Conservation (phyloP, 2,797 vertebrate species). For the Neostethus bicornis region DNA sequence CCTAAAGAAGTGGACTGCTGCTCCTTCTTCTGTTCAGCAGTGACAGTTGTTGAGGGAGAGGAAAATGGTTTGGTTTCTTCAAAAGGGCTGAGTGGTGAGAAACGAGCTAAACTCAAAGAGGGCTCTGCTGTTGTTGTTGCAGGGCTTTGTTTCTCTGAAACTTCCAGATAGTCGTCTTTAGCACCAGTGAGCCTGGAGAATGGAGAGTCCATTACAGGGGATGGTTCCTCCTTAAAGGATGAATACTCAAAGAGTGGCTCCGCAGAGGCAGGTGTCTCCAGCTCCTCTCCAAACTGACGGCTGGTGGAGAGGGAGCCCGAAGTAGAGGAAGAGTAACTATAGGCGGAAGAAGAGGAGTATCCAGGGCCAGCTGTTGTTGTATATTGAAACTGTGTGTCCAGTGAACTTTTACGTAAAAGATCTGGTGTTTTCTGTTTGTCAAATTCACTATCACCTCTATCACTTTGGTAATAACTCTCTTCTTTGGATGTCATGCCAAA, state of each 20-base stretch:
- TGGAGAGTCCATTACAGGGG: constrained; percentile 74
- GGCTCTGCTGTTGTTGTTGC: constrained; percentile 76
- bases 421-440: constrained; percentile 71
- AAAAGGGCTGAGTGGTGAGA: constrained; percentile 82
- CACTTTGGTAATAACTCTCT: constrained; percentile 63
- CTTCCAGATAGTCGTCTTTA: constrained; percentile 92
- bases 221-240: constrained; percentile 83
- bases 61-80: constrained; percentile 80
- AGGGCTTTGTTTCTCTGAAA: constrained; percentile 83
- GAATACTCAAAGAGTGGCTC: constrained; percentile 84
- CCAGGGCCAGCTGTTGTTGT: constrained; percentile 74
- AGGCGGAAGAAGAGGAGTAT: constrained; percentile 84
- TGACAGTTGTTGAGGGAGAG: constrained; percentile 62
- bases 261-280: constrained; percentile 78
- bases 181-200: constrained; percentile 68
- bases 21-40: constrained; percentile 73
- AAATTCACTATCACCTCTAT: constrained; percentile 64
- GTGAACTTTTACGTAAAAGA: constrained; percentile 67
- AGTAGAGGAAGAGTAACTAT: constrained; percentile 85
- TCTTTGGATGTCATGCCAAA: constrained; percentile 63
- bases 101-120: constrained; percentile 79
- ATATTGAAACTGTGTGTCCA: constrained; percentile 82
- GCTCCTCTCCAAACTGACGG: constrained; percentile 82
- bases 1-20: constrained; percentile 45
- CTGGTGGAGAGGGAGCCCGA: constrained; percentile 86